Evolutionary conservation across 1,140 invertebrate species (phyloP).

Genomic region (Drosophila subobscura): DNA sequence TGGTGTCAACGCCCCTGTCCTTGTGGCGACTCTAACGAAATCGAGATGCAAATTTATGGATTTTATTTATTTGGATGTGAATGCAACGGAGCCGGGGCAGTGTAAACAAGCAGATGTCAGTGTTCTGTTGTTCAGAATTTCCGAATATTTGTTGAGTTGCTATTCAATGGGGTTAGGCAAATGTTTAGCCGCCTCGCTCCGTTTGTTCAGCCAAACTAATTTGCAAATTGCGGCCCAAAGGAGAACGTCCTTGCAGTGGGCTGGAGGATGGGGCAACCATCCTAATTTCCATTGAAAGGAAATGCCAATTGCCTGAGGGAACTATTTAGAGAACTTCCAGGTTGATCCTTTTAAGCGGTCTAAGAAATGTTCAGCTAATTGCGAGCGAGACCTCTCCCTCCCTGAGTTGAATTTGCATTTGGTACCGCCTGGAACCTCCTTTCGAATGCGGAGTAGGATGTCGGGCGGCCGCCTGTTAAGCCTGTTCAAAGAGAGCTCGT

Average conservation of each 20-base stretch:
- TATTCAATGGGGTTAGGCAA: conserved; percentile 38
- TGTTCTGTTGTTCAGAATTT: conserved; percentile 29
- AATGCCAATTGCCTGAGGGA: conserved; percentile 32
- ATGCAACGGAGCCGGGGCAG: conserved; percentile 1
- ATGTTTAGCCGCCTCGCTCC: conserved; percentile 29
- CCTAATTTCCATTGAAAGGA: conserved; percentile 18
- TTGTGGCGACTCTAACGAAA: conserved; percentile 17
- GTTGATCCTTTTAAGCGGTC: conserved; percentile 1
- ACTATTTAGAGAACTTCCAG: conserved; percentile 19
- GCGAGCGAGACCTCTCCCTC: not conserved
- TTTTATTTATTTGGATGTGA: conserved; percentile 58
- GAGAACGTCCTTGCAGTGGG: too few species aligned
- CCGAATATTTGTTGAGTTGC: conserved; percentile 56
- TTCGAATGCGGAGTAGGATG: not conserved
- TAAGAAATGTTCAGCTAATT: conserved; percentile 33
- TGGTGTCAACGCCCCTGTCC: conserved; percentile 29
- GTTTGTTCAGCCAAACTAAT: conserved; percentile 61
- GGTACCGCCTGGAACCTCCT: not conserved
- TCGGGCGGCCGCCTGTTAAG: not conserved
- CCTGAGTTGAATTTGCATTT: conserved; percentile 23
- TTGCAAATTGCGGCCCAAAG: conserved; percentile 54
- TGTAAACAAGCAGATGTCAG: conserved; percentile 61
- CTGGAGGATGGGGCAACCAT: not conserved
- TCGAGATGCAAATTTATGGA: conserved; percentile 51
- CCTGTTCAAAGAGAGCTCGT: not conserved